Evolutionary conservation across 2,113 vertebrate genomes (phyloP), one percentile per base, ranked within the genome.

Genomic region (Anas platyrhynchos): DNA sequence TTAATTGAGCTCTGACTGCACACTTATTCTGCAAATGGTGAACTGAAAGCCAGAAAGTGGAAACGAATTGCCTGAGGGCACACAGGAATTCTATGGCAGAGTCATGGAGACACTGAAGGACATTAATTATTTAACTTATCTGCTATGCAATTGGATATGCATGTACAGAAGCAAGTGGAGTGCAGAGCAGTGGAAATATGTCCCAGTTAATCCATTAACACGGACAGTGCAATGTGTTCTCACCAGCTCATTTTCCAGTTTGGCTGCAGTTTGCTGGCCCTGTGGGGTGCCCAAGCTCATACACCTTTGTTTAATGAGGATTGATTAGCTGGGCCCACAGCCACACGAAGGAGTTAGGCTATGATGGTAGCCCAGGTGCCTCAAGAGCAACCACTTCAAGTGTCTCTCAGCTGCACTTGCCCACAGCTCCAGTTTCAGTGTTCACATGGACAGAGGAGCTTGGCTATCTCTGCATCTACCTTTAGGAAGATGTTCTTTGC

Each of bases 121-220:
- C 69, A 82, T 94, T n/a, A 92, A 89, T 94, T 91, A 88, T 90
- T 90, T 76, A 90, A 72, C 66, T 63, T n/a, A 65, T 59, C 66
- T 92, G 15, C 50, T 93, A 74, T 85, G 93, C 95, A 75, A 88
- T 82, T 68, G 29, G 26, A 2, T 32, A 16, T n/a, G 29, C 6
- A 4, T 68, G 66, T 43, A 76, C 58, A 89, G 84, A 91, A 91
- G 32, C 5, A 11, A 78, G 34, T 48, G 56, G 46, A 74, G 36
- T 16, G 46, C 76, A 69, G 52, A 81, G 48, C 63, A 59, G 34
- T 36, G 56, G 77, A 91, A 87, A 86, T 71, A 48, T 16, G 26
- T 84, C 72, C 22, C 25, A 68, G 18, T 52, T 41, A 41, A 74
- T 67, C 46, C 59, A 23, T 32, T 50, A 83, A 32, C 29, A 43